Conservation (phyloP, 2,888 invertebrate genomes). For the Ditula angustiorana region DNA sequence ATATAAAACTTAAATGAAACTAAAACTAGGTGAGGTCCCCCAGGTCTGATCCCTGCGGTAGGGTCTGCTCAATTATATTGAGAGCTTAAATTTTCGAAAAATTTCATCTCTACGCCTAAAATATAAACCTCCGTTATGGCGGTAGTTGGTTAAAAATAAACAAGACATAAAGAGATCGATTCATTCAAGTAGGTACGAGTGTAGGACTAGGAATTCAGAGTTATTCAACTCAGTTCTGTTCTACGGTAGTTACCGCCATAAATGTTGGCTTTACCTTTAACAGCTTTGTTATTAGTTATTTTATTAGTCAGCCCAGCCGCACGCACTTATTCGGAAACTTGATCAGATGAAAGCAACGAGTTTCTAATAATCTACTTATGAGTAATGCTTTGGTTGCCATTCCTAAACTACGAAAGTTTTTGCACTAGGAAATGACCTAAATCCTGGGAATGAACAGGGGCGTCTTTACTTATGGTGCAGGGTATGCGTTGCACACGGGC, state of each 20-base stretch:
- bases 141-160: too few relatives aligned
- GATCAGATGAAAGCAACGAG: conserved; percentile 6
- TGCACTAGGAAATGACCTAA: background rate
- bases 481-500: too few relatives aligned
- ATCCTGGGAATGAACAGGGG: background rate
- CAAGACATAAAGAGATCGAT: too few relatives aligned
- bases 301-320: conserved; percentile 4
- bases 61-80: too few relatives aligned
- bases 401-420: background rate
- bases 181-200: too few relatives aligned
- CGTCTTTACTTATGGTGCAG: background rate
- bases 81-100: too few relatives aligned
- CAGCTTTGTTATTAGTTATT: background rate
- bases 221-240: background rate
- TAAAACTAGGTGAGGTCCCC: too few relatives aligned
- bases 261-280: background rate
- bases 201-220: too few relatives aligned
- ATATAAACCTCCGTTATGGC: too few relatives aligned
- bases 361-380: conserved; percentile 2
- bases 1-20: too few relatives aligned
- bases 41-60: too few relatives aligned
- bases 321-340: conserved; percentile 26
- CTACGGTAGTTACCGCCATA: background rate
- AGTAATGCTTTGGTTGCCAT: conserved; percentile 40
- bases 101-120: too few relatives aligned